A percentile compares a stretch with the other conserved stretches of the same genome.
Conservation (phyloP, 2,113 vertebrate genomes). For the Oncorhynchus mykiss region DNA sequence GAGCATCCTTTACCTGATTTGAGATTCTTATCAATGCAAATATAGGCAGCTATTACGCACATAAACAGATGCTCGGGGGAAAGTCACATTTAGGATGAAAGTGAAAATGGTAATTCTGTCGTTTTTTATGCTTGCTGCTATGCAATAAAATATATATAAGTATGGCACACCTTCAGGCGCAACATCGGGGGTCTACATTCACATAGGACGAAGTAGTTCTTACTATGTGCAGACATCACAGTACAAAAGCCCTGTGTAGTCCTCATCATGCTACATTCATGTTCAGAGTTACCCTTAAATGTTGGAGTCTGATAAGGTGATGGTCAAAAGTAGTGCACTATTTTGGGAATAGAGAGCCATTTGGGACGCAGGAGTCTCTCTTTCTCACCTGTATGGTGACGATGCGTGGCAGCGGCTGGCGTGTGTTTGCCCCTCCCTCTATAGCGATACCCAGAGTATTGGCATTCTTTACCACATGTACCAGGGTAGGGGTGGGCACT, state of each 20-base stretch:
- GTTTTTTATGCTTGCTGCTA: too few relatives aligned
- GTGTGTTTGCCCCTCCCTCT: constrained; percentile 91
- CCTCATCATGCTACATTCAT: too few relatives aligned
- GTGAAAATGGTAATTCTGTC: background rate
- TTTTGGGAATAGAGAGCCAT: background rate
- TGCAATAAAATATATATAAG: background rate
- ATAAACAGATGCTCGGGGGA: background rate
- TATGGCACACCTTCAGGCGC: background rate
- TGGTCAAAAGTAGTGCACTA: background rate
- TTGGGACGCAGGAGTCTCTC: background rate
- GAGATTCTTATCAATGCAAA: constrained; percentile 10
- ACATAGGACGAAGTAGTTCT: too few relatives aligned
- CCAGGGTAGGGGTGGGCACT: constrained; percentile 74
- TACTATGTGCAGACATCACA: too few relatives aligned
- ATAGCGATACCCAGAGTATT: constrained; percentile 91
- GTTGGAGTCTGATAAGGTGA: background rate
- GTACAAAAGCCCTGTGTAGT: too few relatives aligned
- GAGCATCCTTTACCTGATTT: background rate
- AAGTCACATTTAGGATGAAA: background rate
- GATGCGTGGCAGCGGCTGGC: constrained; percentile 91
- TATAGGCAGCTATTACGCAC: background rate
- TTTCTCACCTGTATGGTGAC: constrained; percentile 89
- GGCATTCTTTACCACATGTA: constrained; percentile 85
- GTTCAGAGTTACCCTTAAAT: too few relatives aligned
- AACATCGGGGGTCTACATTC: too few relatives aligned